These are phyloP conservation scores for Actinopyga echinites DNA, from an alignment of 53 echinoderm and acorn worm genomes.

Conservation along the genomic window DNA sequence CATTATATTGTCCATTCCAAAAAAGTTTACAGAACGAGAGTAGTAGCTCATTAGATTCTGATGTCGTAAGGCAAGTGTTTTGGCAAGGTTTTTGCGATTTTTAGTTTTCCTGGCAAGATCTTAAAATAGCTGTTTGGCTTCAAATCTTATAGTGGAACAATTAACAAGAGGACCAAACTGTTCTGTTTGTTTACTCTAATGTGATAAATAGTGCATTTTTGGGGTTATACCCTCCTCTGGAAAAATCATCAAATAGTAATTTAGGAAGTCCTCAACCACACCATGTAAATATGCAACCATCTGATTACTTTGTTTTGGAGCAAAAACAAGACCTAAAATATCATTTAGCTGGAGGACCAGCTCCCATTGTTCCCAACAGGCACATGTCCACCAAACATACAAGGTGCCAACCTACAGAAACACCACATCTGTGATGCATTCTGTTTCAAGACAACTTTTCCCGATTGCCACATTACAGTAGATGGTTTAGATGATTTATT, in stretches of 20 bases:
- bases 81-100: conserved; percentile 7
- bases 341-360: neutral
- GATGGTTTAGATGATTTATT: conserved; percentile 39
- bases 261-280: conserved; percentile 35
- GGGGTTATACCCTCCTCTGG: conserved; percentile 39
- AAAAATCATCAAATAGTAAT: conserved; percentile 19
- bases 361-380: neutral
- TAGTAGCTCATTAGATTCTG: conserved; percentile 1
- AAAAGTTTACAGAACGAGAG: neutral
- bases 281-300: conserved; percentile 30
- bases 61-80: conserved; percentile 24
- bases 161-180: neutral
- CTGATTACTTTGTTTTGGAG: neutral
- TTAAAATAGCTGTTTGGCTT: neutral
- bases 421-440: conserved; percentile 45
- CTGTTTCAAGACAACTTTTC: conserved; percentile 27
- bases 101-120: neutral
- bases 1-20: neutral
- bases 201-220: conserved; percentile 33
- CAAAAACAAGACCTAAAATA: neutral
- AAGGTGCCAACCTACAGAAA: neutral
- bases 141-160: neutral
- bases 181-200: neutral
- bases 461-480: neutral
- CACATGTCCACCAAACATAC: neutral